phyloP scores from a whole-genome alignment of 2,888 invertebrate species.

The Ectemnius cavifrons region DNA sequence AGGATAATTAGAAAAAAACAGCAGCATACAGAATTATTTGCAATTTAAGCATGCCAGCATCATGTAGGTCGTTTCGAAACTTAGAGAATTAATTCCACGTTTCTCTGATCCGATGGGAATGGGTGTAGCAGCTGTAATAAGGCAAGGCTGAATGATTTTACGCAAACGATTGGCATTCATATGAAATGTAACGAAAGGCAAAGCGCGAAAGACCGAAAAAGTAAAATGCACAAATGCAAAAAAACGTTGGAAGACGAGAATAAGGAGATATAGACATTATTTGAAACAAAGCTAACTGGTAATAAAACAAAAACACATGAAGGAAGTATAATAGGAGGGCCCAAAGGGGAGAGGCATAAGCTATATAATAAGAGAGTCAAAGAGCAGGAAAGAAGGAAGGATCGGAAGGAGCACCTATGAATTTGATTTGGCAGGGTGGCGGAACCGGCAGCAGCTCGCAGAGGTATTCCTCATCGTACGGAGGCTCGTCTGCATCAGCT shows the following conservation, averaged over 20 bases:
- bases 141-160: slow-evolving; percentile 56
- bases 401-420: slow-evolving; percentile 71
- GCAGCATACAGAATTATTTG: slow-evolving; percentile 38
- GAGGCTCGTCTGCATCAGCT: slow-evolving; percentile 70
- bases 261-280: slow-evolving; percentile 32
- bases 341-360: slow-evolving; percentile 38
- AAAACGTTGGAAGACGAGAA: slow-evolving; percentile 39
- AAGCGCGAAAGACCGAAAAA: slow-evolving; percentile 41
- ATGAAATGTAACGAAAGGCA: slow-evolving; percentile 44
- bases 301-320: slow-evolving; percentile 29
- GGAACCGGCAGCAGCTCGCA: slow-evolving; percentile 72
- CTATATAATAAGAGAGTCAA: slow-evolving; percentile 35
- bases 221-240: neutral
- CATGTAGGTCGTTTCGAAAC: slow-evolving; percentile 53
- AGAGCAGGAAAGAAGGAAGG: slow-evolving; percentile 58
- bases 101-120: slow-evolving; percentile 62
- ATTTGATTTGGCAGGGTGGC: slow-evolving; percentile 77
- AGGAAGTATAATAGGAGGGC: slow-evolving; percentile 45
- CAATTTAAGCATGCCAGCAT: slow-evolving; percentile 37
- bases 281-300: slow-evolving; percentile 24
- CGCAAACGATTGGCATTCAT: slow-evolving; percentile 60
- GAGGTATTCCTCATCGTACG: slow-evolving; percentile 75
- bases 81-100: slow-evolving; percentile 51
- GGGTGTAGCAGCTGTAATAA: slow-evolving; percentile 61
- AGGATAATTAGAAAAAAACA: slow-evolving; percentile 42